Evolutionary conservation across 2,113 vertebrate genomes (phyloP).

Genomic region (Dipodomys stephensi): DNA sequence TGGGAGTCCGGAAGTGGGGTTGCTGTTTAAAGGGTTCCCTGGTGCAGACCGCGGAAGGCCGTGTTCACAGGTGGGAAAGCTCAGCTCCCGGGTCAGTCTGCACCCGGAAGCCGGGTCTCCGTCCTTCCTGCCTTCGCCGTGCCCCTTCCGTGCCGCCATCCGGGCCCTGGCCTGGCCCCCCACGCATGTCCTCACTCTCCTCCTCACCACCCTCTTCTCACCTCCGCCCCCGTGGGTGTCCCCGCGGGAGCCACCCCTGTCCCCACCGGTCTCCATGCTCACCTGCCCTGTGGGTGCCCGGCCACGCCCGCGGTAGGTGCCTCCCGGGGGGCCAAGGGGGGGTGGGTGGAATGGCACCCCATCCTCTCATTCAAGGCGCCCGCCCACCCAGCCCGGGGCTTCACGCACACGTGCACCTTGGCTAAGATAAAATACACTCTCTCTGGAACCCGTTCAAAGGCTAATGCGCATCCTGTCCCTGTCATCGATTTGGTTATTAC

Average conservation of each 20-base stretch:
- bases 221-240: no score
- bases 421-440: slow-evolving; percentile 77
- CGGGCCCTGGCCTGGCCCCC: no score
- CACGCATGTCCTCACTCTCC: no score
- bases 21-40: slow-evolving; percentile 2
- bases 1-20: background rate
- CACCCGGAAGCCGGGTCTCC: background rate
- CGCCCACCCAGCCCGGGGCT: no score
- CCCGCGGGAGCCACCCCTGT: background rate
- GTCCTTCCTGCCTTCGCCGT: background rate
- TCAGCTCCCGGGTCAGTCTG: background rate
- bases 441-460: slow-evolving; percentile 86
- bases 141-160: background rate
- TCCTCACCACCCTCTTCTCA: no score
- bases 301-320: background rate
- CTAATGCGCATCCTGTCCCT: slow-evolving; percentile 86
- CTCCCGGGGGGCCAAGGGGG: accelerated
- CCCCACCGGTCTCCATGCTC: background rate
- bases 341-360: no score
- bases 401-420: slow-evolving; percentile 62
- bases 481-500: slow-evolving; percentile 89
- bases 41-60: background rate
- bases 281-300: slow-evolving; percentile 1
- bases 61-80: background rate
- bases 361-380: no score